phyloP scores from a whole-genome alignment of 2,888 invertebrate genomes.

The Belgica antarctica region DNA sequence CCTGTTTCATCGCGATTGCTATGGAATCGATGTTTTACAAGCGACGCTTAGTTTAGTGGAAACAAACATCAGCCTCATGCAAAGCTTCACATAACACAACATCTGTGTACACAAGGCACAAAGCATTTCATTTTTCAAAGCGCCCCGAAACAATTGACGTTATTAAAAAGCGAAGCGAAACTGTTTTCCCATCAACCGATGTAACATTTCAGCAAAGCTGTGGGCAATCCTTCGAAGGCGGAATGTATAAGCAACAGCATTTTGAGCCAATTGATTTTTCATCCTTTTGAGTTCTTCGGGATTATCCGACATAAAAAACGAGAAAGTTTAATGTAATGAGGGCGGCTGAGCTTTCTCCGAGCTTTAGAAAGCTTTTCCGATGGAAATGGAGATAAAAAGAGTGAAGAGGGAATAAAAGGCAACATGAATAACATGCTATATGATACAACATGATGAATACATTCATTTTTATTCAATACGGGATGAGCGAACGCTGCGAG shows the following conservation, averaged over 20 bases:
- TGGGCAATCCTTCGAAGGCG: background rate
- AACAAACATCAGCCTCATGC: too few species aligned
- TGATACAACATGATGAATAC: background rate
- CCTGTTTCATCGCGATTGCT: too few species aligned
- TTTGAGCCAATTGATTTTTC: background rate
- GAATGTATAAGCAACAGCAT: background rate
- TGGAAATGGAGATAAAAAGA: background rate
- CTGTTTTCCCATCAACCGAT: background rate
- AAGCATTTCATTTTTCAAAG: background rate
- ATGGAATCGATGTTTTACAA: too few species aligned
- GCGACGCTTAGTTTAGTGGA: too few species aligned
- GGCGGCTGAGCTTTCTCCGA: background rate
- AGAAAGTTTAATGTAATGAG: background rate
- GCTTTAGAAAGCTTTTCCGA: background rate
- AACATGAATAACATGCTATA: background rate
- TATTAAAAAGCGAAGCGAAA: background rate
- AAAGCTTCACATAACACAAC: too few species aligned
- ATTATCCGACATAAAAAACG: background rate
- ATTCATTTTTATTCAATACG: constrained; percentile 5
- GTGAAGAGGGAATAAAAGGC: constrained; percentile 4
- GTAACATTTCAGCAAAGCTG: background rate
- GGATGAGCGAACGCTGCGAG: too few species aligned
- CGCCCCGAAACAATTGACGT: background rate
- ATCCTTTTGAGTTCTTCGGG: background rate
- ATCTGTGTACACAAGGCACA: background rate